Evolutionary conservation across 2,888 invertebrate species (phyloP).

Genomic region (Liopterus haemorrhoidalis): DNA sequence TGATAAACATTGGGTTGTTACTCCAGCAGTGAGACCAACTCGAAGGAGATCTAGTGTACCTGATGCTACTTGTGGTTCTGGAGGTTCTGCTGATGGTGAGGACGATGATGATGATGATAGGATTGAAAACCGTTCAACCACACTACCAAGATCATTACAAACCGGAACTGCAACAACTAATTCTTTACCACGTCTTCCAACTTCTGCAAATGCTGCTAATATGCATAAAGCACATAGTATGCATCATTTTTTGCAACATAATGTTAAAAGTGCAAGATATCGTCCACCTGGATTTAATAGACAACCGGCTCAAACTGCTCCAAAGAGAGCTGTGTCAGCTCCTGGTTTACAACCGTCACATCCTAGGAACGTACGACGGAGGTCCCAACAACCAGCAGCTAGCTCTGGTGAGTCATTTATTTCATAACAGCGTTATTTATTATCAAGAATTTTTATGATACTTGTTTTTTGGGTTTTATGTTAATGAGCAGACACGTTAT

Average conservation of each 20-base stretch:
- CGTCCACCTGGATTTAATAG: constrained; percentile 76
- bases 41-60: constrained; percentile 55
- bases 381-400: constrained; percentile 42
- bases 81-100: constrained; percentile 52
- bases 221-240: constrained; percentile 62
- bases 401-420: constrained; percentile 53
- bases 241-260: constrained; percentile 53
- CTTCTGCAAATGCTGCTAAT: constrained; percentile 38
- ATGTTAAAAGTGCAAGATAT: constrained; percentile 81
- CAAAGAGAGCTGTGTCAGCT: constrained; percentile 69
- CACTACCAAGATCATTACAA: constrained; percentile 59
- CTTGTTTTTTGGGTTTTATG: too few species aligned
- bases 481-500: too few species aligned
- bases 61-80: constrained; percentile 48
- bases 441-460: neutral
- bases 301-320: constrained; percentile 47
- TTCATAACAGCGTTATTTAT: constrained; percentile 7
- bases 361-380: constrained; percentile 52
- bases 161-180: constrained; percentile 60
- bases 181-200: constrained; percentile 70
- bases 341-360: constrained; percentile 67
- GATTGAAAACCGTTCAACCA: constrained; percentile 51
- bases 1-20: constrained; percentile 43
- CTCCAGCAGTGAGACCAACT: constrained; percentile 39
- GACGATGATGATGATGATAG: constrained; percentile 45